Evolutionary conservation across 2,888 invertebrate genomes (phyloP).

Genomic region (Therioaphis trifolii): DNA sequence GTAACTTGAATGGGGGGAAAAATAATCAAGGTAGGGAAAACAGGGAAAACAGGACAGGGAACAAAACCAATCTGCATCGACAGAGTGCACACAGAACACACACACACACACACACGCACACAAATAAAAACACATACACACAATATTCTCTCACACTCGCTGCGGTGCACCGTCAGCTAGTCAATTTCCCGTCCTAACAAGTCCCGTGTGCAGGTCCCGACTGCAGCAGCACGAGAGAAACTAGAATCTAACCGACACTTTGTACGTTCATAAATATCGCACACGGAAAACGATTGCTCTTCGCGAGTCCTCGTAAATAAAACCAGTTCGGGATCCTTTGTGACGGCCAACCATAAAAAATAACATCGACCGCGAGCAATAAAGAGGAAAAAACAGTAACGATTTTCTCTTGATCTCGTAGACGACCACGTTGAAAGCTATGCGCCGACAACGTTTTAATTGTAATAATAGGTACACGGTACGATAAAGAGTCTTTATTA

Average conservation of each 20-base stretch:
- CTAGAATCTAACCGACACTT: slow-evolving; percentile 26
- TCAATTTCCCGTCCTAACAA: not conserved
- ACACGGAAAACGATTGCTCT: slow-evolving; percentile 17
- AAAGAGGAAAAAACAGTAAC: slow-evolving; percentile 14
- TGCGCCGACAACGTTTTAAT: slow-evolving; percentile 44
- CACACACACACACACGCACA: not conserved
- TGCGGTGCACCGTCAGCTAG: not conserved
- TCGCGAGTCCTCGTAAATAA: slow-evolving; percentile 46
- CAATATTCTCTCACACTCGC: not conserved
- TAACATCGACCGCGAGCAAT: not conserved
- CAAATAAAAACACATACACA: too few relatives aligned
- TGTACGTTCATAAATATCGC: slow-evolving; percentile 26
- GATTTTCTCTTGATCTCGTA: slow-evolving; percentile 31
- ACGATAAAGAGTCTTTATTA: slow-evolving; percentile 45
- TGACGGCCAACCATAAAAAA: slow-evolving; percentile 29
- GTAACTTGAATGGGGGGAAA: not conserved
- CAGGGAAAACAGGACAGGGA: too few relatives aligned
- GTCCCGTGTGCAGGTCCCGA: not conserved
- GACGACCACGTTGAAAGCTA: slow-evolving; percentile 24
- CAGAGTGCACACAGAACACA: not conserved
- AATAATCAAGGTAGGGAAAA: not conserved
- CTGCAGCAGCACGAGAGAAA: not conserved
- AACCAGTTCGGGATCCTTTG: slow-evolving; percentile 44
- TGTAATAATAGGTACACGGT: slow-evolving; percentile 34
- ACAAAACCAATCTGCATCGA: slow-evolving; percentile 11